Conservation (phyloP, 2,888 invertebrate genomes). For the Blera fallax region DNA sequence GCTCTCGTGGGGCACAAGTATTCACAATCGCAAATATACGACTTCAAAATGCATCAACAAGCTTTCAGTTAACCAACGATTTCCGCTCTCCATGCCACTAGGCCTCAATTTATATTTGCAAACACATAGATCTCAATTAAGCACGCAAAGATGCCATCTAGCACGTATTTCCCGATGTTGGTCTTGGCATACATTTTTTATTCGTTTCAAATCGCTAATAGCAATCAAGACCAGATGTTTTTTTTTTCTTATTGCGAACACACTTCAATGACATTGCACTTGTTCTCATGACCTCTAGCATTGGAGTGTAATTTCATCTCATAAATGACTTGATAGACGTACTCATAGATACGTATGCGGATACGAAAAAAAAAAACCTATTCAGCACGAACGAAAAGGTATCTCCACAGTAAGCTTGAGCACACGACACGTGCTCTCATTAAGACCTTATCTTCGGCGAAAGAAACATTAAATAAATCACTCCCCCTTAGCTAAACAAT, state of each 20-base stretch:
- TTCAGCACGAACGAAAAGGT: background rate
- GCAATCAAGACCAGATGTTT: background rate
- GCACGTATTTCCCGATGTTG: background rate
- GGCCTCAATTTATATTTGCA: background rate
- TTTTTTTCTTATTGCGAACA: background rate
- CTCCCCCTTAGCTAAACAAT: background rate
- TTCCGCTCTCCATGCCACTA: too few relatives aligned
- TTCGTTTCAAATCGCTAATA: background rate
- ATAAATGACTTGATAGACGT: background rate
- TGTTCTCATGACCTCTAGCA: background rate
- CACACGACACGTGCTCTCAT: conserved; percentile 32
- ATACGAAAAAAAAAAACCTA: background rate
- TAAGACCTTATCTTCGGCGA: background rate
- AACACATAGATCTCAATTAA: background rate
- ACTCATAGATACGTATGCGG: background rate
- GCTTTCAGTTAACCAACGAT: too few relatives aligned
- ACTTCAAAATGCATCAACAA: too few relatives aligned
- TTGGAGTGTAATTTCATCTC: conserved; percentile 4
- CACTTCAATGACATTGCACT: background rate
- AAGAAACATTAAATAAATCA: conserved; percentile 20
- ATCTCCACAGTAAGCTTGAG: background rate
- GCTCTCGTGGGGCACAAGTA: too few relatives aligned
- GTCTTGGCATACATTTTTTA: background rate
- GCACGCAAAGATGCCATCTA: background rate
- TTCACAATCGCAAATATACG: too few relatives aligned